Evolutionary conservation across 2,113 vertebrate genomes (phyloP).

Genomic region (Stigmatopora argus): DNA sequence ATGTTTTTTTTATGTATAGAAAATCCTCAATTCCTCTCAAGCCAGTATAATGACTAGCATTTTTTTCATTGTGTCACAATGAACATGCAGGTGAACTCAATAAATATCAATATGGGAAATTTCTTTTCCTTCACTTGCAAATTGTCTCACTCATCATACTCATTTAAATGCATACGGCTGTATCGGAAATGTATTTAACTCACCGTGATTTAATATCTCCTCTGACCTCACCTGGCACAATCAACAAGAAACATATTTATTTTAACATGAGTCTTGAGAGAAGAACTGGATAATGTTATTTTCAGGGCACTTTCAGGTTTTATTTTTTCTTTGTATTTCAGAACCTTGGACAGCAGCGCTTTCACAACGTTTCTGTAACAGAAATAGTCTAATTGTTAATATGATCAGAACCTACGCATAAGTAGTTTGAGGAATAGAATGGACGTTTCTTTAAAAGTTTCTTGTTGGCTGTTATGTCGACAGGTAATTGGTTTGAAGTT

Average conservation of each 20-base stretch:
- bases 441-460: background rate
- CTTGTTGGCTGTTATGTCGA: background rate
- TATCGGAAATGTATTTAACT: background rate
- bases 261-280: background rate
- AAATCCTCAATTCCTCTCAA: constrained; percentile 4
- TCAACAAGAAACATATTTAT: background rate
- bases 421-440: background rate
- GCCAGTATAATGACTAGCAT: background rate
- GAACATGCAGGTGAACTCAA: background rate
- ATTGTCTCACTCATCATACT: background rate
- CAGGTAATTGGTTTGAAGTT: background rate
- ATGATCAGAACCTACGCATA: background rate
- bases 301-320: background rate
- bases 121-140: background rate
- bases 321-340: constrained; percentile 28
- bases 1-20: background rate
- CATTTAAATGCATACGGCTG: background rate
- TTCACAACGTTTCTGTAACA: background rate
- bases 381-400: background rate
- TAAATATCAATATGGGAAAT: background rate
- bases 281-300: background rate
- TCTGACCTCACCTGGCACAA: background rate
- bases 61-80: background rate
- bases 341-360: constrained; percentile 54
- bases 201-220: background rate